These are phyloP conservation scores for Motacilla tschutschensis DNA, from an alignment of 2,113 vertebrate species.

Conservation along the genomic window DNA sequence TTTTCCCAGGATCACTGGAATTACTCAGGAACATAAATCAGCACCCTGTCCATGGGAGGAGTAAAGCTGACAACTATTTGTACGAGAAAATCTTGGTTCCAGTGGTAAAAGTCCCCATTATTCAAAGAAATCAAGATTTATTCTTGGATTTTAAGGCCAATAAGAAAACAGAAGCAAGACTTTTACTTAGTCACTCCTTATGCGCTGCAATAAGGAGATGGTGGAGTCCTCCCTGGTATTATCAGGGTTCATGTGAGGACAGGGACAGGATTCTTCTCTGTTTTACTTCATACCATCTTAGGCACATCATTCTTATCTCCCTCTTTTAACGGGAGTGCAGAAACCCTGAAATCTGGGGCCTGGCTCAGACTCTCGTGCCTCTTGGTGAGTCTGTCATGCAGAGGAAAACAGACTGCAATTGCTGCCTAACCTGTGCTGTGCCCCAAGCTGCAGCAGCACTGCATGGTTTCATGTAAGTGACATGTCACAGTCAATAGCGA, in stretches of 20 bases:
- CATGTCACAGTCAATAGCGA: neutral
- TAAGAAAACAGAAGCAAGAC: neutral
- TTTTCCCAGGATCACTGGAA: neutral
- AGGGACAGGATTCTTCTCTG: neutral
- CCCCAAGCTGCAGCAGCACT: slow-evolving; percentile 1
- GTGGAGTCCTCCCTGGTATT: neutral
- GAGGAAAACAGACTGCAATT: neutral
- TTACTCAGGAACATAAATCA: neutral
- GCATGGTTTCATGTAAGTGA: slow-evolving; percentile 20
- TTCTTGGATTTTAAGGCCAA: neutral
- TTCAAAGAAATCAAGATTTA: neutral
- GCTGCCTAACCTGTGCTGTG: neutral
- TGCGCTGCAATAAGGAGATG: neutral
- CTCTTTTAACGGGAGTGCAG: neutral
- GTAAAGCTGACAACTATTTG: neutral
- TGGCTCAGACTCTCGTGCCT: neutral
- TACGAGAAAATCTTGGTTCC: neutral
- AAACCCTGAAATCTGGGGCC: neutral
- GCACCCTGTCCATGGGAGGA: neutral
- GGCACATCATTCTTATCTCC: neutral
- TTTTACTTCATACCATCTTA: neutral
- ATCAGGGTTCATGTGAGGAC: slow-evolving; percentile 5
- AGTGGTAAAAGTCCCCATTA: neutral
- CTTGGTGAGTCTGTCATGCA: neutral
- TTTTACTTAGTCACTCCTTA: neutral